Evolutionary conservation across 2,797 vertebrate genomes (phyloP).

Genomic region (Caiman crocodilus): DNA sequence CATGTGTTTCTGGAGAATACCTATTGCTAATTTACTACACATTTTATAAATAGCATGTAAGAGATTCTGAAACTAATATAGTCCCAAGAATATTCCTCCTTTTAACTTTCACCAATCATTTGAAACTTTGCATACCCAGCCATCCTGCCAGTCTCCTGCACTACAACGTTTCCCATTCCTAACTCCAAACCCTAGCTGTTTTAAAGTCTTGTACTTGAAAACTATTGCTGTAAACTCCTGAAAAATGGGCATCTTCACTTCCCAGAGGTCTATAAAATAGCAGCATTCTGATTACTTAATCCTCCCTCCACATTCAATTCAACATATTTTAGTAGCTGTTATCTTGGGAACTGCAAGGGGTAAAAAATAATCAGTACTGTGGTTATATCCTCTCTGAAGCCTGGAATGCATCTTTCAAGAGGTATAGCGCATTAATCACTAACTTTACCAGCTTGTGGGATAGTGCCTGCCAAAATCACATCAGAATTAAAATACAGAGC

Average conservation of each 20-base stretch:
- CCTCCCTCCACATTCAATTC: background rate
- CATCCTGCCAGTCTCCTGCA: background rate
- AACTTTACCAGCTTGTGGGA: background rate
- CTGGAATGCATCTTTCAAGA: background rate
- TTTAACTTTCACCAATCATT: background rate
- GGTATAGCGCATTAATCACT: background rate
- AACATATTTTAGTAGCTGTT: background rate
- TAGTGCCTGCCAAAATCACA: background rate
- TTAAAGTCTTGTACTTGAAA: slow-evolving; percentile 20
- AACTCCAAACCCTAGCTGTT: background rate
- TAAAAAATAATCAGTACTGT: background rate
- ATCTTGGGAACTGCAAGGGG: background rate
- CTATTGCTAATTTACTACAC: background rate
- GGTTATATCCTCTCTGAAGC: background rate
- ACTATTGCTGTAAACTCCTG: background rate
- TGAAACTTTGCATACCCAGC: background rate
- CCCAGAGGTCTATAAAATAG: slow-evolving; percentile 4
- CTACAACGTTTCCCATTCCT: background rate
- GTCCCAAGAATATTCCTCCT: background rate
- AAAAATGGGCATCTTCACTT: background rate
- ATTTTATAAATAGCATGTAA: background rate
- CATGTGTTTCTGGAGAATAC: background rate
- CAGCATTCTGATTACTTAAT: background rate
- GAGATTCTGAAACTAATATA: background rate
- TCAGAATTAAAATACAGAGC: background rate